Evolutionary conservation across 2,113 vertebrate genomes (phyloP).

Genomic region (Ursus arctos): DNA sequence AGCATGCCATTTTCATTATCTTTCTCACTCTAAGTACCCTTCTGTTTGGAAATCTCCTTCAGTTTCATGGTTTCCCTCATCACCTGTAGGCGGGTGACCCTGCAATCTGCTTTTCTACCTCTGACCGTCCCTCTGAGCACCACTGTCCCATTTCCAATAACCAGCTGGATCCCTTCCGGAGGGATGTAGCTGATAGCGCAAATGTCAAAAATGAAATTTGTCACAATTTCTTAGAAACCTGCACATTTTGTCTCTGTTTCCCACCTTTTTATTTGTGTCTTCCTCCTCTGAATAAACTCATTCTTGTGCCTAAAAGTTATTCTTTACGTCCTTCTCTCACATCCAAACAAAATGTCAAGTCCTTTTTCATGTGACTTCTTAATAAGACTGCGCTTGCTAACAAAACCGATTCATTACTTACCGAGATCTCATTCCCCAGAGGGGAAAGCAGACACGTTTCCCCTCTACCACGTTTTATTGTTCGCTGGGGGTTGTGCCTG

Average conservation of each 20-base stretch:
- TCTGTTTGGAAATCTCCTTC: background rate
- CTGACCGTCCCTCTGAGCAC: background rate
- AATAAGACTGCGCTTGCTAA: background rate
- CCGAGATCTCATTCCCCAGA: background rate
- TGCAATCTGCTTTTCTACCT: background rate
- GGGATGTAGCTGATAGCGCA: background rate
- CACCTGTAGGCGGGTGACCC: background rate
- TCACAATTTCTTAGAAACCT: background rate
- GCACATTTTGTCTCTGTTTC: background rate
- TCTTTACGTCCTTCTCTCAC: background rate
- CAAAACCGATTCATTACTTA: background rate
- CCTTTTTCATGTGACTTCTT: background rate
- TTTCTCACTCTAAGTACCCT: background rate
- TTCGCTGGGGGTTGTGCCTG: background rate
- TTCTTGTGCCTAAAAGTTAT: background rate
- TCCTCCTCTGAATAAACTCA: background rate
- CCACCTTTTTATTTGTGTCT: background rate
- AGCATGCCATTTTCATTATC: background rate
- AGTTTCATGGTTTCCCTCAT: background rate
- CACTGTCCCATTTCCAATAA: background rate
- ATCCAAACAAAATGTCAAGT: background rate
- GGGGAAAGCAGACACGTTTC: background rate
- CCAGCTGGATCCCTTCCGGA: background rate
- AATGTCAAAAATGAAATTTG: background rate
- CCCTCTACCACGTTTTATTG: background rate